Conservation (phyloP, 2,888 invertebrate genomes). For the Ectemnius continuus region DNA sequence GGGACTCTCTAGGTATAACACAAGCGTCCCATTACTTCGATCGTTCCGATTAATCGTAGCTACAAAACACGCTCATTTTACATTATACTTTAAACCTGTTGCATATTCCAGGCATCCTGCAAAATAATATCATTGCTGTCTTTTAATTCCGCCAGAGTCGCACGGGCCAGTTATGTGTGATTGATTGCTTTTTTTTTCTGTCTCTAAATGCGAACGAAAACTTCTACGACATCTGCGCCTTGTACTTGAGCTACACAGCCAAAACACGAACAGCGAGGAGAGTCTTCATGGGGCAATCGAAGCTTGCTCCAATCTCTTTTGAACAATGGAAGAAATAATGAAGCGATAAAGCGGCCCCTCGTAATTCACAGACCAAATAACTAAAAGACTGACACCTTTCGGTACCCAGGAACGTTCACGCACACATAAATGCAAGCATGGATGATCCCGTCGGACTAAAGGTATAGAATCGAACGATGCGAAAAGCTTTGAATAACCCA, state of each 20-base stretch:
- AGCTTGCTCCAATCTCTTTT: not conserved
- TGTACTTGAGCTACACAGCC: constrained; percentile 35
- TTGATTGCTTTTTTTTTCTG: constrained; percentile 14
- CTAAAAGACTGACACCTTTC: not conserved
- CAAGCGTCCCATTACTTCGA: constrained; percentile 2
- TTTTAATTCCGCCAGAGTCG: constrained; percentile 42
- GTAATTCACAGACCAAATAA: not conserved
- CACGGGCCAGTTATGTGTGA: constrained; percentile 30
- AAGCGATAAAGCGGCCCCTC: constrained; percentile 24
- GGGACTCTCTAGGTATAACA: constrained; percentile 21
- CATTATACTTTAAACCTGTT: constrained; percentile 60
- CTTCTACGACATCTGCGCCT: constrained; percentile 35
- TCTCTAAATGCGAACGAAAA: constrained; percentile 58
- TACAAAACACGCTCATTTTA: constrained; percentile 45
- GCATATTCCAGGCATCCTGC: constrained; percentile 62
- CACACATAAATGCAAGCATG: constrained; percentile 7
- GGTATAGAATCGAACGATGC: not conserved
- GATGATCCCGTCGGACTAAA: not conserved
- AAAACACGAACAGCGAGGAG: constrained; percentile 24
- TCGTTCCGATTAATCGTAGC: constrained; percentile 22
- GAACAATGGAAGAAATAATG: too few species aligned
- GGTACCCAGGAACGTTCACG: not conserved
- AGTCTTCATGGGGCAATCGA: not conserved
- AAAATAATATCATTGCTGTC: constrained; percentile 58
- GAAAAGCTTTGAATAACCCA: not conserved